A percentile compares a stretch with the other conserved stretches of the same genome.
Evolutionary conservation across 2,113 vertebrate species (phyloP).

Genomic region (Beaufortia kweichowensis): DNA sequence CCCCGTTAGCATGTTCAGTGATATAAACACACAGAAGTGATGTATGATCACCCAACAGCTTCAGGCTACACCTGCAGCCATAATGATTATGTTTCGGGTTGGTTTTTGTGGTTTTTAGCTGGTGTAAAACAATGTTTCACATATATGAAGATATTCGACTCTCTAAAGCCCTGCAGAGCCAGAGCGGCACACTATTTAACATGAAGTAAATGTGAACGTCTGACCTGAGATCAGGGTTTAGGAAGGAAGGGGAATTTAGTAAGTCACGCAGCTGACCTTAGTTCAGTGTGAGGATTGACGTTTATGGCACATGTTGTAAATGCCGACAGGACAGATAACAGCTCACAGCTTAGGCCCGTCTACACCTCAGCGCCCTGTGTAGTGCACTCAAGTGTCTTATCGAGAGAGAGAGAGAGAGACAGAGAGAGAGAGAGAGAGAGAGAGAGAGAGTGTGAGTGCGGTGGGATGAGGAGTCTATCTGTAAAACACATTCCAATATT

Average conservation of each 20-base stretch:
- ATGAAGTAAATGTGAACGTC: too few species aligned
- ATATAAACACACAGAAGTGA: not conserved
- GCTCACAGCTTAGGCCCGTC: conserved; percentile 26
- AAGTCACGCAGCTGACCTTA: not conserved
- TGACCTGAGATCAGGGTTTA: not conserved
- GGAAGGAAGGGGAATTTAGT: too few species aligned
- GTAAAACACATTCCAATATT: not conserved
- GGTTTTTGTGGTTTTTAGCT: too few species aligned
- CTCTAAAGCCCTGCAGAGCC: too few species aligned
- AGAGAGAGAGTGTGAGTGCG: not conserved
- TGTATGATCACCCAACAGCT: not conserved
- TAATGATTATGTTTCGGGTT: too few species aligned
- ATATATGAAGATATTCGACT: too few species aligned
- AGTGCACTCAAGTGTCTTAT: conserved; percentile 17
- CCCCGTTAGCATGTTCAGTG: not conserved
- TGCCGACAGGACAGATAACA: not conserved
- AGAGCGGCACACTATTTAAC: too few species aligned
- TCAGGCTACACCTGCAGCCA: not conserved
- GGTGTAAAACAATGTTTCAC: too few species aligned
- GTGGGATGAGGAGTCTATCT: too few species aligned
- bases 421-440: conserved; percentile 23
- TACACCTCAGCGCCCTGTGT: not conserved
- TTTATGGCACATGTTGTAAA: too few species aligned
- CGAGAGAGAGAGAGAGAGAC: conserved; percentile 20
- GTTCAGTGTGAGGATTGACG: not conserved